phyloP scores from a whole-genome alignment of 2,888 invertebrate species.

The Imbricaverruca yamaguchii region DNA sequence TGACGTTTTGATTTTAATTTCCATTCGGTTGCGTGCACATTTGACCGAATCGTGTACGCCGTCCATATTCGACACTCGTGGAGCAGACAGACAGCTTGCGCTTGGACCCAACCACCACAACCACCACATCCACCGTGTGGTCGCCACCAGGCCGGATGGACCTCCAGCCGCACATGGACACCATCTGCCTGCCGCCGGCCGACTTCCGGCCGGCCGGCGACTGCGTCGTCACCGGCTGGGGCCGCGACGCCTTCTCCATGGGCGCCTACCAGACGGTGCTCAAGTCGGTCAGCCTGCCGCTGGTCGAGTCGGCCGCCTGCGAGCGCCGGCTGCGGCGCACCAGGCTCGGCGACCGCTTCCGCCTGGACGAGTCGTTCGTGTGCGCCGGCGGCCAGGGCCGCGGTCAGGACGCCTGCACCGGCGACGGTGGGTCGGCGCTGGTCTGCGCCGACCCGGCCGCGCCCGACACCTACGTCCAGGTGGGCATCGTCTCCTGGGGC shows the following conservation, averaged over 20 bases:
- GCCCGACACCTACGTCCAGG: slow-evolving; percentile 37
- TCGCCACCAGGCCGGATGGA: not conserved
- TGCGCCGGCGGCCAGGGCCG: slow-evolving; percentile 37
- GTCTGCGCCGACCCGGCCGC: slow-evolving; percentile 34
- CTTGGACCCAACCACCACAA: too few relatives aligned
- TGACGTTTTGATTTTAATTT: too few relatives aligned
- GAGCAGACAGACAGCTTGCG: too few relatives aligned
- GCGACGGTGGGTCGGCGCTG: slow-evolving; percentile 38
- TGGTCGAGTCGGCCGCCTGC: slow-evolving; percentile 34
- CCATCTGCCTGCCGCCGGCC: slow-evolving; percentile 6
- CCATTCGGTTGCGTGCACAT: too few relatives aligned
- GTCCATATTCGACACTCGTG: too few relatives aligned
- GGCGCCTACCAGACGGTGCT: slow-evolving; percentile 29
- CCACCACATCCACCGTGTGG: too few relatives aligned
- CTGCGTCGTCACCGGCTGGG: slow-evolving; percentile 13
- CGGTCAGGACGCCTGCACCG: slow-evolving; percentile 31
- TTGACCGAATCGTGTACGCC: too few relatives aligned
- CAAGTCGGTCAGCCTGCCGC: slow-evolving; percentile 36
- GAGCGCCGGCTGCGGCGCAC: slow-evolving; percentile 35
- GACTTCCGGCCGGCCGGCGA: not conserved
- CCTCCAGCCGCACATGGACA: slow-evolving; percentile 9
- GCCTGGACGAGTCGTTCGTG: slow-evolving; percentile 36
- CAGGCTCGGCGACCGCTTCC: slow-evolving; percentile 35
- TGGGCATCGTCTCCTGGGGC: slow-evolving; percentile 39
- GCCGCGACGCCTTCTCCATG: not conserved